Conservation (phyloP, 1,140 invertebrate genomes). For the Heliconius hewitsoni region DNA sequence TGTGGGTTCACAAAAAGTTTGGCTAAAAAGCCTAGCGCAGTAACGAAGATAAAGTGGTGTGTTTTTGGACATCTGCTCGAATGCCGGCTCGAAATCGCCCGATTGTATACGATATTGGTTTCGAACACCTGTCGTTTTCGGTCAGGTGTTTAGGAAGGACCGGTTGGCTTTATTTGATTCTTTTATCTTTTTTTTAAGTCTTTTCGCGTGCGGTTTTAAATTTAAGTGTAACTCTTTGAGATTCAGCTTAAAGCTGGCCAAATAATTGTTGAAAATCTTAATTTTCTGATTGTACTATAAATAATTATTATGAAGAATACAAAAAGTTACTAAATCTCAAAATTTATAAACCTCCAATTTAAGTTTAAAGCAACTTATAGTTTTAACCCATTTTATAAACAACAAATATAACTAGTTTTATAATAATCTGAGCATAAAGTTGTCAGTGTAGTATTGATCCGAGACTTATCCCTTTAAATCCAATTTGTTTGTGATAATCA, state of each 20-base stretch:
- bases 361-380: background rate
- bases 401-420: background rate
- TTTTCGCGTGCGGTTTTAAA: slow-evolving; percentile 24
- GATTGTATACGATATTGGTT: slow-evolving; percentile 47
- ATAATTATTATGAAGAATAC: too few species aligned
- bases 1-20: slow-evolving; percentile 34
- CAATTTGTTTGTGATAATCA: slow-evolving; percentile 55
- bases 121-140: slow-evolving; percentile 58
- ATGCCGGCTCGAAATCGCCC: slow-evolving; percentile 31
- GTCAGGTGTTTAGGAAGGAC: slow-evolving; percentile 53
- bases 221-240: background rate
- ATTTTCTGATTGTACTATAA: too few species aligned
- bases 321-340: too few species aligned
- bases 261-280: background rate
- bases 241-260: background rate
- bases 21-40: slow-evolving; percentile 31
- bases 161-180: slow-evolving; percentile 32
- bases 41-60: slow-evolving; percentile 50
- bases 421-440: slow-evolving; percentile 5
- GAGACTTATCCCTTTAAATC: slow-evolving; percentile 20
- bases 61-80: slow-evolving; percentile 49
- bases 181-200: slow-evolving; percentile 29
- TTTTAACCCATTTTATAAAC: background rate
- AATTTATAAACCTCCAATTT: background rate
- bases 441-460: slow-evolving; percentile 48